Evolutionary conservation across 2,888 invertebrate genomes (phyloP).

Genomic region (Stratiomys singularior): DNA sequence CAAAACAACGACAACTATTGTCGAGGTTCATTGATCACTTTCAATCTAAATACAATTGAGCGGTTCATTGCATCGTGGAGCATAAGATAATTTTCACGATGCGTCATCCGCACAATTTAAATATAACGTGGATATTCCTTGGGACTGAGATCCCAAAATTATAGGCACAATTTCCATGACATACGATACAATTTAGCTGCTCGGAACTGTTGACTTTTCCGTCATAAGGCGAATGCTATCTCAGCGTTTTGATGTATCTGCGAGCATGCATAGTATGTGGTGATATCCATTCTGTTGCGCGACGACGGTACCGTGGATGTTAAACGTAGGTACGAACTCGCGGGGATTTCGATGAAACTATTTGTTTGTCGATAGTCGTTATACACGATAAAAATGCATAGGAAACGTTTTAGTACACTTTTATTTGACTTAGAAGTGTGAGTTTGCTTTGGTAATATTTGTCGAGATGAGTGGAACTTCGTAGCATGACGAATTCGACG

Average conservation of each 20-base stretch:
- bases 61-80: too few relatives aligned
- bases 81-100: not conserved
- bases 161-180: constrained; percentile 19
- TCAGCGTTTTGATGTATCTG: too few relatives aligned
- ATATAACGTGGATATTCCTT: too few relatives aligned
- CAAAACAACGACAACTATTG: not conserved
- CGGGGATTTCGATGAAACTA: constrained; percentile 26
- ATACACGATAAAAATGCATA: constrained; percentile 6
- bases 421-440: constrained; percentile 37
- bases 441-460: constrained; percentile 37
- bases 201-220: constrained; percentile 25
- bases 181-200: constrained; percentile 30
- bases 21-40: constrained; percentile 29
- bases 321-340: not conserved
- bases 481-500: not conserved
- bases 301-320: too few relatives aligned
- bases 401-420: constrained; percentile 29
- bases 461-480: constrained; percentile 31
- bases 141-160: too few relatives aligned
- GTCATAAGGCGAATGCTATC: not conserved
- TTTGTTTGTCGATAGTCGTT: constrained; percentile 11
- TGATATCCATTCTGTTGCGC: too few relatives aligned
- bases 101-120: not conserved
- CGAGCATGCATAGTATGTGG: too few relatives aligned
- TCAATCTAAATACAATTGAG: not conserved